Conservation (phyloP, 23 tunicate genomes). For the Trididemnum nubilum region DNA sequence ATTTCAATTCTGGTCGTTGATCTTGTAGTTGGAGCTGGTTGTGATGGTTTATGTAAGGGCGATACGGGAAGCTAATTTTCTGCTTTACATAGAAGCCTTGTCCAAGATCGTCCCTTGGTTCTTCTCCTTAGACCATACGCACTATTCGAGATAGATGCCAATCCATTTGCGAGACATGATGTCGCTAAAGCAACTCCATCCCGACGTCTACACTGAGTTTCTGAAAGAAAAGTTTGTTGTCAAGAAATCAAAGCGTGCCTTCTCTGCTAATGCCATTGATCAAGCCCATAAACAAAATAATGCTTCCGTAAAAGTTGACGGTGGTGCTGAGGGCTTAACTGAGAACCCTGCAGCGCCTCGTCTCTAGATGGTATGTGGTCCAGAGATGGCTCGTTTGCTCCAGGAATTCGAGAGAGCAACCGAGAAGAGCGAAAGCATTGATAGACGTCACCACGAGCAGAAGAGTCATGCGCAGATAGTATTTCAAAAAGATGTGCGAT, state of each 20-base stretch:
- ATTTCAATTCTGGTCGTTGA: not conserved
- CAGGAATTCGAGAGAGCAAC: conserved; percentile 6
- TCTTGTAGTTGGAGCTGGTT: not conserved
- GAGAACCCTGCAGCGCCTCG: not conserved
- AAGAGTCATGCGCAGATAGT: not conserved
- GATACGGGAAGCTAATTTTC: not conserved
- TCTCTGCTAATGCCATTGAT: conserved; percentile 1
- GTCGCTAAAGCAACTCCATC: not conserved
- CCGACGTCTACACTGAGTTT: not conserved
- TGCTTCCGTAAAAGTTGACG: not conserved
- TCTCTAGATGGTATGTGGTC: not conserved
- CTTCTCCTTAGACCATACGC: not conserved
- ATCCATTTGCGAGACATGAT: not conserved
- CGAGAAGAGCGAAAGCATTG: too few relatives aligned
- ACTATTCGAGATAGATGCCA: not conserved
- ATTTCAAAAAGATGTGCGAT: not conserved
- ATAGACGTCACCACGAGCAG: not conserved
- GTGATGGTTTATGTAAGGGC: not conserved
- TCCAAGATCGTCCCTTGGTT: not conserved
- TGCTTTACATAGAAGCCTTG: not conserved
- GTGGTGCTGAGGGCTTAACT: conserved; percentile 1
- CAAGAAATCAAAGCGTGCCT: not conserved
- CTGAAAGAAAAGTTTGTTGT: not conserved
- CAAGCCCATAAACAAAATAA: conserved; percentile 11
- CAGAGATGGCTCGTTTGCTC: not conserved